phyloP scores from a whole-genome alignment of 2,888 invertebrate species.

The Trilocha varians region DNA sequence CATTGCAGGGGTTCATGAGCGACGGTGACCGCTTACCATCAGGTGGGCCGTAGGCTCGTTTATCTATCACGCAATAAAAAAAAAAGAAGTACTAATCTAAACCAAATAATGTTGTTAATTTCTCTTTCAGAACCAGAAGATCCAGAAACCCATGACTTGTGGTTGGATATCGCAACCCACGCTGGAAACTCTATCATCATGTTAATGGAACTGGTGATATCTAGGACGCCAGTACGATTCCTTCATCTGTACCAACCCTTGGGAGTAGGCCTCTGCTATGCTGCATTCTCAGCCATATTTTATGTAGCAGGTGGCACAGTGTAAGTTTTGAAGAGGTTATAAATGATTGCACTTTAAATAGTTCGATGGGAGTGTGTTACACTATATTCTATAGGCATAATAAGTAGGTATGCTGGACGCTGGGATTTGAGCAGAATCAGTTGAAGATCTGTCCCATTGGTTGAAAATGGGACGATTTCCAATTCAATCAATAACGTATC shows the following conservation, averaged over 20 bases:
- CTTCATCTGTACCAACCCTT: slow-evolving; percentile 77
- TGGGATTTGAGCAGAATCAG: too few relatives aligned
- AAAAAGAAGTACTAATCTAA: not conserved
- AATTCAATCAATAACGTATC: too few relatives aligned
- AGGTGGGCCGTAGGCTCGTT: too few relatives aligned
- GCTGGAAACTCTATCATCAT: slow-evolving; percentile 81
- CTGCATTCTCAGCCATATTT: slow-evolving; percentile 80
- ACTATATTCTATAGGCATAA: too few relatives aligned
- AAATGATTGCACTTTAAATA: not conserved
- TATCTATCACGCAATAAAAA: too few relatives aligned
- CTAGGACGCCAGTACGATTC: slow-evolving; percentile 75
- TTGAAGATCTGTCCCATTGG: too few relatives aligned
- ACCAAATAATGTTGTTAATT: not conserved
- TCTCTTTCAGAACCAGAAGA: slow-evolving; percentile 13
- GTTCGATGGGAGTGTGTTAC: not conserved
- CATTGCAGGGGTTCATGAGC: too few relatives aligned
- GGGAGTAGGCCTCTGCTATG: slow-evolving; percentile 77
- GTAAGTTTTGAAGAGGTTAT: slow-evolving; percentile 1
- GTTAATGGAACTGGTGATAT: slow-evolving; percentile 78
- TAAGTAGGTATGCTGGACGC: too few relatives aligned
- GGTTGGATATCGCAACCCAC: slow-evolving; percentile 55
- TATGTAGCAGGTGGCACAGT: slow-evolving; percentile 83
- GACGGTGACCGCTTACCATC: too few relatives aligned
- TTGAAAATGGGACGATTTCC: too few relatives aligned
- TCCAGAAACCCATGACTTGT: slow-evolving; percentile 22